A percentile compares a stretch with the other conserved stretches of the same genome.
These are phyloP conservation scores for Rhinolophus sinicus DNA, from an alignment of 2,113 vertebrate species.

Conservation along the genomic window DNA sequence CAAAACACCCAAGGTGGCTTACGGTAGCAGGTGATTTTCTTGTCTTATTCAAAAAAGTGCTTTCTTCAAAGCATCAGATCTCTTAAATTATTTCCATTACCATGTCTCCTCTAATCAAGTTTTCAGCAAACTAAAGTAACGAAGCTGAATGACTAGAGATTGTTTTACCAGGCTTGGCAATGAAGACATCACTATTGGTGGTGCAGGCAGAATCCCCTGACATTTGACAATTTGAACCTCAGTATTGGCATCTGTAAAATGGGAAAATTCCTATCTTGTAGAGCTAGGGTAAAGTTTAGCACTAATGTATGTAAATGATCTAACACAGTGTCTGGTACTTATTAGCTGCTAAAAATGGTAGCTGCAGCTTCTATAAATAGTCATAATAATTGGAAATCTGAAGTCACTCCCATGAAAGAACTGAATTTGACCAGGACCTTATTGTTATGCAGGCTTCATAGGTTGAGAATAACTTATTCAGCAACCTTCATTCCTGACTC, in stretches of 20 bases:
- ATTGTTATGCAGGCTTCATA: background rate
- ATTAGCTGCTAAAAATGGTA: background rate
- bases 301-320: background rate
- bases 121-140: background rate
- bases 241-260: background rate
- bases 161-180: background rate
- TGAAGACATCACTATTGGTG: background rate
- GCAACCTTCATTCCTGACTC: background rate
- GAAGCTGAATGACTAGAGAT: background rate
- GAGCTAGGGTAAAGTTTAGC: background rate
- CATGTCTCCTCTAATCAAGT: background rate
- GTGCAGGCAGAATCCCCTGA: background rate
- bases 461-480: background rate
- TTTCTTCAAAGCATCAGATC: background rate
- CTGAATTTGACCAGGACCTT: background rate
- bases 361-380: background rate
- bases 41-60: background rate
- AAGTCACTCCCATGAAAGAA: background rate
- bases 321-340: background rate
- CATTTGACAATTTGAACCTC: background rate
- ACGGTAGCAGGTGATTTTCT: background rate
- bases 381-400: background rate
- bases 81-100: slow-evolving; percentile 6
- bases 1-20: background rate
- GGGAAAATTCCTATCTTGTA: background rate